Base-by-base conservation (phyloP, 2,113 vertebrate species). In the Zingel zingel region DNA sequence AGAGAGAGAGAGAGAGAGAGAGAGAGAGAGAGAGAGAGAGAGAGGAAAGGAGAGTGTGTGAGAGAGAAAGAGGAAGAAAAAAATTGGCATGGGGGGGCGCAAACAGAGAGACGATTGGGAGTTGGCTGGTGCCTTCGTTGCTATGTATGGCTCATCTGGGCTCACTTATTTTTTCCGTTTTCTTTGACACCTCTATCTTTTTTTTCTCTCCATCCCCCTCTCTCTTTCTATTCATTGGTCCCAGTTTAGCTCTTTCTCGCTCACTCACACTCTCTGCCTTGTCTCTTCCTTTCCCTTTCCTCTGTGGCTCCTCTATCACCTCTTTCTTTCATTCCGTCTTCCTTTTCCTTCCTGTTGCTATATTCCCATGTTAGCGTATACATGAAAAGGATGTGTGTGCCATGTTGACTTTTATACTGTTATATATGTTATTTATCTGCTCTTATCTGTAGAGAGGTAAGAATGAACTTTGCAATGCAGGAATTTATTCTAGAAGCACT, bases 61-160 rank as follows among this genome's bases (percentile, higher is more conserved):
- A 19, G 63, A 57, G 58, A 73, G 69, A 63, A 80, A 83, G 82
- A 84, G 61, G 51, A 58, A 77, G 56, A 76, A 82, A 23, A 25
- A 53, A 78, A 69, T 25, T 0, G 45, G 33, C 33, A 36, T 7
- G 6, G 33, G 33, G 33, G 54, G 68, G 33, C 48, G 53, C 27
- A 77, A 77, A 77, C 65, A 78, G 66, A 83, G 21, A 75, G 74
- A 79, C 65, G 56, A 75, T 82, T 84, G 87, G 84, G 83, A 90
- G 87, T 81, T 87, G 79, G 68, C 82, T 89, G 70, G 76, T 84
- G 72, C 77, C 81, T 91, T 81, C 64, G 63, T 91, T 86, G 85
- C 86, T 89, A 85, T 84, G 91, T 86, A 90, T 88, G 72, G 86
- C 87, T 91, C 79, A 87, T 87, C 84, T 88, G 84, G 76, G 77